Percentiles rank a stretch among this genome's conserved stretches.
These are phyloP conservation scores for Poeciliopsis occidentalis DNA, from an alignment of 2,113 vertebrate genomes.

Conservation along the genomic window DNA sequence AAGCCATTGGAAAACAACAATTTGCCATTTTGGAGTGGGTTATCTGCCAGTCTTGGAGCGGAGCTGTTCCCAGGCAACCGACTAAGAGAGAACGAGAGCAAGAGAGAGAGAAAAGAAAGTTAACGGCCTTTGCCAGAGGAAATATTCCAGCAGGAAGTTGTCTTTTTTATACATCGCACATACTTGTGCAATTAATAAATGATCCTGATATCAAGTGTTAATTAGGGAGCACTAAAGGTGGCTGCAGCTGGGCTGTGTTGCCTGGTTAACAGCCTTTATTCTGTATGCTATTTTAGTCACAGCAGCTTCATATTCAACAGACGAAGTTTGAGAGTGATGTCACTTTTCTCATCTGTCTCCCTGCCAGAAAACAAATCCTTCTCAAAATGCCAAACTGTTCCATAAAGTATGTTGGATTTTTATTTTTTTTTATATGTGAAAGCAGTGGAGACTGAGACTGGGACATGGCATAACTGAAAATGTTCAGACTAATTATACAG, in stretches of 20 bases:
- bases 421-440: background rate
- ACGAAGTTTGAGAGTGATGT: background rate
- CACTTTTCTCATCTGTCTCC: constrained; percentile 12
- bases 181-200: constrained; percentile 2
- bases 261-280: background rate
- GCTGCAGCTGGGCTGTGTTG: constrained; percentile 9
- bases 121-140: constrained; percentile 6
- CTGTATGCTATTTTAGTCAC: constrained; percentile 25
- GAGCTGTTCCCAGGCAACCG: constrained; percentile 35
- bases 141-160: background rate
- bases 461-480: constrained; percentile 29
- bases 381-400: constrained; percentile 17
- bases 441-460: constrained; percentile 28
- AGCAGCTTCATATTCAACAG: constrained; percentile 9
- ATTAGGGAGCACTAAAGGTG: background rate
- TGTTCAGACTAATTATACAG: constrained; percentile 41
- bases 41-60: constrained; percentile 6
- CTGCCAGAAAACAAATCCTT: constrained; percentile 14
- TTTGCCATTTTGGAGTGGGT: background rate
- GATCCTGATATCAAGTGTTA: constrained; percentile 2
- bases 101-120: background rate
- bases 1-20: constrained; percentile 18
- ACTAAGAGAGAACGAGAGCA: background rate
- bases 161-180: background rate
- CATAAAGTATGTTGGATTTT: constrained; percentile 12